Evolutionary conservation across 2,113 vertebrate species (phyloP).

Genomic region (Periophthalmus modestus): DNA sequence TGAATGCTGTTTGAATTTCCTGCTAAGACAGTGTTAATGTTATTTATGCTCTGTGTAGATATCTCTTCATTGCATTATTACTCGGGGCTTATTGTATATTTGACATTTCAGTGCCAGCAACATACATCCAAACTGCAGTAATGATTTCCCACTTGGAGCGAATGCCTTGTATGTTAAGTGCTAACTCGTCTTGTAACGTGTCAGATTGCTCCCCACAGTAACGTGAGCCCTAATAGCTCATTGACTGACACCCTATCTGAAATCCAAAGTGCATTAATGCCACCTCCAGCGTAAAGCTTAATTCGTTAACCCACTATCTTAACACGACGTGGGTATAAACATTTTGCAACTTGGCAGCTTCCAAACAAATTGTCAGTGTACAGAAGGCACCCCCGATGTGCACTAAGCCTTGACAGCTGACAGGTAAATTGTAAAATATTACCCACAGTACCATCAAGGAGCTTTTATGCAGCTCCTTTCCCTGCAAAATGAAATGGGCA

Average conservation of each 20-base stretch:
- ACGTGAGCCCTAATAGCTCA: slow-evolving; percentile 15
- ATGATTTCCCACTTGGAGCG: neutral
- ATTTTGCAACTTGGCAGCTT: slow-evolving; percentile 8
- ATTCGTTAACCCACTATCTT: neutral
- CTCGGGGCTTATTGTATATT: neutral
- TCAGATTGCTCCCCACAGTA: slow-evolving; percentile 20
- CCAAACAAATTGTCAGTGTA: slow-evolving; percentile 29
- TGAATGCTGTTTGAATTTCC: neutral
- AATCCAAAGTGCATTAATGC: slow-evolving; percentile 13
- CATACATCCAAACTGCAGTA: neutral
- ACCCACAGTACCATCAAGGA: slow-evolving; percentile 50
- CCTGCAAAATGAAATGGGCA: slow-evolving; percentile 16
- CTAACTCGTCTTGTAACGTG: slow-evolving; percentile 23
- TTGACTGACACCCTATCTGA: slow-evolving; percentile 17
- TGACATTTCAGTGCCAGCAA: neutral
- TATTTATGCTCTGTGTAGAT: neutral
- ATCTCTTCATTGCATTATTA: slow-evolving; percentile 3
- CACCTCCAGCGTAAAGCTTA: slow-evolving; percentile 18
- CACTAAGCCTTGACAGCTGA: slow-evolving; percentile 57
- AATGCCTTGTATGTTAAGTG: neutral
- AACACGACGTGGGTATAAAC: neutral
- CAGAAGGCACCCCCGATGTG: slow-evolving; percentile 33
- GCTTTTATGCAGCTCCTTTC: slow-evolving; percentile 26
- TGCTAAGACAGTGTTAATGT: neutral
- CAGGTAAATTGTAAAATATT: slow-evolving; percentile 64